Evolutionary conservation across 2,888 invertebrate species (phyloP), one percentile per base, ranked within the genome.

Genomic region (Heliconius aoede): DNA sequence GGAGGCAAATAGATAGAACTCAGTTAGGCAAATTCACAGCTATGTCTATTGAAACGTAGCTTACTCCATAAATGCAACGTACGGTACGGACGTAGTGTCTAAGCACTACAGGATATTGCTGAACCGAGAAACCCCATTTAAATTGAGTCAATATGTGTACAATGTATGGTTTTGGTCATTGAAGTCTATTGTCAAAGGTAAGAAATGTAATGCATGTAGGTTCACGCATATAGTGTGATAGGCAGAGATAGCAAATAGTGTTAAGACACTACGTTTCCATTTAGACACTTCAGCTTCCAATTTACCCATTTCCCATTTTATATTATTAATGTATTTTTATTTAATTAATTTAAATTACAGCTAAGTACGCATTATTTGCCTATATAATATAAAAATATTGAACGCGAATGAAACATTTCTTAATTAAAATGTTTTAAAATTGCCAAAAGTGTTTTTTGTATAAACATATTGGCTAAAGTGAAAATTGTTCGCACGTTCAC

Each of bases 1-100:
- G 69, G 55, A 51, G 55, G 69, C 55, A 69, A 69, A 69, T 69
- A 68, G 68, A 68, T 68, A 69, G 69, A 55, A 69, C 55, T 69
- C 51, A 69, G 69, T 69, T 69, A 69, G 69, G 69, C 55, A 69
- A 69, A 69, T 61, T 64, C 61, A 40, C 72, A 58, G 58, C 36
- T 69, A 74, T 62, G 73, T 62, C 68, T 73, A 76, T 61, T 46
- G 21, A 62, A 64, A 64, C 46, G 51, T 64, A 61, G 60, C 40
- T 69, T 67, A 30, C 62, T 61, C 32, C n/a, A 36, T 61, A 72
- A 72, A 69, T 55, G 65, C 65, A 5, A 65, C 36, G 65, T 65
- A 65, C 36, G 36, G 36, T 65, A n/a, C n/a, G n/a, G n/a, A n/a
- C n/a, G 36, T 65, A 65, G 65, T 65, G 65, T 65, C 36, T 36